A percentile compares a stretch with the other conserved stretches of the same genome.
Conservation (phyloP, 2,797 vertebrate genomes). For the Crocodylus rhombifer region DNA sequence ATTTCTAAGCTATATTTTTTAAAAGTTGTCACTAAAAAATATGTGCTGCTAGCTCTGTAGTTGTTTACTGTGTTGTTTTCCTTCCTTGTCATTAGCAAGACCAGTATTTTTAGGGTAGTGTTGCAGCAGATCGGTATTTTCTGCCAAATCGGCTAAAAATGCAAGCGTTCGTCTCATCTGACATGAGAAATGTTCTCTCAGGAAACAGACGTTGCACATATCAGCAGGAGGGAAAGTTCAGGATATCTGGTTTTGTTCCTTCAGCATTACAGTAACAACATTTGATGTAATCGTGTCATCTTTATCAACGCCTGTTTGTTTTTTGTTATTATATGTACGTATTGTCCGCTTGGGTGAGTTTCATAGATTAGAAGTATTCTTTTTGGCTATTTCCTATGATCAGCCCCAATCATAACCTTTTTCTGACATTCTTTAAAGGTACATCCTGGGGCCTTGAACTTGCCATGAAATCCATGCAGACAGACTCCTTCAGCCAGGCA, state of each 20-base stretch:
- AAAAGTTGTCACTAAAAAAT: not conserved
- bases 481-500: not conserved
- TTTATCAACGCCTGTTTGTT: not conserved
- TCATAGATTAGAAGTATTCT: constrained; percentile 23
- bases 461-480: not conserved
- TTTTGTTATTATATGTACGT: not conserved
- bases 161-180: constrained; percentile 7
- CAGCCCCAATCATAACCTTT: constrained; percentile 55
- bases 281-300: constrained; percentile 8
- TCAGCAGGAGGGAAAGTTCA: not conserved
- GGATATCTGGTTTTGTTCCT: not conserved
- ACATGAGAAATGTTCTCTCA: constrained; percentile 39
- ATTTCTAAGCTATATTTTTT: not conserved
- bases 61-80: constrained; percentile 22
- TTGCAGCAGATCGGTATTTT: constrained; percentile 58
- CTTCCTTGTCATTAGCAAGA: constrained; percentile 6
- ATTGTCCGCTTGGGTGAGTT: not conserved
- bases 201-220: constrained; percentile 4
- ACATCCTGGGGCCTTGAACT: not conserved
- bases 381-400: constrained; percentile 41
- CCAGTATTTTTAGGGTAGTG: constrained; percentile 69
- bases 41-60: not conserved
- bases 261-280: not conserved
- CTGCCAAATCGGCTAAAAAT: constrained; percentile 60
- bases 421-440: constrained; percentile 21